phyloP scores from a whole-genome alignment of 2,113 vertebrate species.

The Bubalus kerabau region DNA sequence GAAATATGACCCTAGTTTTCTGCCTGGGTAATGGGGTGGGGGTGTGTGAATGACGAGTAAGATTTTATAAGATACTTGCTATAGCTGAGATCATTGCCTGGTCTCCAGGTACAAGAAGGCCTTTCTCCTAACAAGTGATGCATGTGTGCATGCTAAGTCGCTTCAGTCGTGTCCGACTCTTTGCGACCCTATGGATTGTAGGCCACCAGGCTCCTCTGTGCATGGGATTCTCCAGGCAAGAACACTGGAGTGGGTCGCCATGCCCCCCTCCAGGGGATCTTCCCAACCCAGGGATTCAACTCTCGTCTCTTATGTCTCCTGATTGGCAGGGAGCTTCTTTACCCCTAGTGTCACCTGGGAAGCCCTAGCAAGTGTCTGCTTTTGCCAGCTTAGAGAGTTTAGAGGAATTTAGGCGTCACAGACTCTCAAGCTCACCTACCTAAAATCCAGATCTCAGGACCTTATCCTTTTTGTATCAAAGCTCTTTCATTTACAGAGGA shows the following conservation, averaged over 20 bases:
- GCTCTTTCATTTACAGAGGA: background rate
- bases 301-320: background rate
- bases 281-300: background rate
- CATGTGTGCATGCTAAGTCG: background rate
- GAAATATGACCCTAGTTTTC: background rate
- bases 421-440: background rate
- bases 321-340: background rate
- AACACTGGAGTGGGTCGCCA: background rate
- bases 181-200: accelerated
- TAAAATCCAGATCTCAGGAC: background rate
- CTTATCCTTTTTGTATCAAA: background rate
- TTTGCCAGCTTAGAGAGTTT: background rate
- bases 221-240: background rate
- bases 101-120: background rate
- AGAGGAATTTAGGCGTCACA: background rate
- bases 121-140: background rate
- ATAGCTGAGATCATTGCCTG: background rate
- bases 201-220: background rate
- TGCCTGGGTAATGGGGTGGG: background rate
- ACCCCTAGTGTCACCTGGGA: background rate
- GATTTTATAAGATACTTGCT: background rate
- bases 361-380: background rate
- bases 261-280: background rate
- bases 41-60: background rate
- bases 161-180: background rate